Conservation (phyloP, 2,888 invertebrate genomes). For the Hylaea fasciaria region DNA sequence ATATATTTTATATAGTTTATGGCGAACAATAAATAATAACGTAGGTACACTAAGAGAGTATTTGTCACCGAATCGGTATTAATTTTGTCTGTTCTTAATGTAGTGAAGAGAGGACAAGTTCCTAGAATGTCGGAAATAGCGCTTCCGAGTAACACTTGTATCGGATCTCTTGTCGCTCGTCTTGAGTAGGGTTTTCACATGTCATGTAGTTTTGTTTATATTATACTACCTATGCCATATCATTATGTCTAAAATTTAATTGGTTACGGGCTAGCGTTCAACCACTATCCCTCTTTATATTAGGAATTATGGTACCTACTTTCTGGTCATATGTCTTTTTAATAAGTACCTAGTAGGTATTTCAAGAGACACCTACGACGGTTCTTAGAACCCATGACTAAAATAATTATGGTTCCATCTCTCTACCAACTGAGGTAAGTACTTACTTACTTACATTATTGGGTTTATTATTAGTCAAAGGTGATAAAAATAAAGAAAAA, state of each 20-base stretch:
- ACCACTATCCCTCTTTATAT: too few relatives aligned
- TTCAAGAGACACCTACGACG: not conserved
- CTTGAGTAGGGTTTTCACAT: conserved; percentile 39
- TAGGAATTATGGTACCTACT: not conserved
- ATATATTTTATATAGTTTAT: conserved; percentile 10
- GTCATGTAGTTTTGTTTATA: not conserved
- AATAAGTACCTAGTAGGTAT: too few relatives aligned
- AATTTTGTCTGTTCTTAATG: conserved; percentile 25
- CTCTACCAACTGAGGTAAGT: too few relatives aligned
- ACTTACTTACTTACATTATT: too few relatives aligned
- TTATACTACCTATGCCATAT: too few relatives aligned
- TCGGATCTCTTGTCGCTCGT: conserved; percentile 70
- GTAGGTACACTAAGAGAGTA: conserved; percentile 12
- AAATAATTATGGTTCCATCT: too few relatives aligned
- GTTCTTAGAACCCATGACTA: too few relatives aligned
- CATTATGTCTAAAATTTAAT: too few relatives aligned
- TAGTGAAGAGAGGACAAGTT: conserved; percentile 66
- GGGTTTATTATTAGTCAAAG: too few relatives aligned
- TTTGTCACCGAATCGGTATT: conserved; percentile 22
- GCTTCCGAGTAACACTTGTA: conserved; percentile 77
- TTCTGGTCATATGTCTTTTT: too few relatives aligned
- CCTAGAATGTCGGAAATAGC: conserved; percentile 79
- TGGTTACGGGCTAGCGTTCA: too few relatives aligned
- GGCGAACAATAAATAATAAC: conserved; percentile 7
- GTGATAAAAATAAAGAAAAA: too few relatives aligned